These are phyloP conservation scores for Drosophila conformis DNA, from an alignment of 2,888 invertebrate genomes.

Conservation along the genomic window DNA sequence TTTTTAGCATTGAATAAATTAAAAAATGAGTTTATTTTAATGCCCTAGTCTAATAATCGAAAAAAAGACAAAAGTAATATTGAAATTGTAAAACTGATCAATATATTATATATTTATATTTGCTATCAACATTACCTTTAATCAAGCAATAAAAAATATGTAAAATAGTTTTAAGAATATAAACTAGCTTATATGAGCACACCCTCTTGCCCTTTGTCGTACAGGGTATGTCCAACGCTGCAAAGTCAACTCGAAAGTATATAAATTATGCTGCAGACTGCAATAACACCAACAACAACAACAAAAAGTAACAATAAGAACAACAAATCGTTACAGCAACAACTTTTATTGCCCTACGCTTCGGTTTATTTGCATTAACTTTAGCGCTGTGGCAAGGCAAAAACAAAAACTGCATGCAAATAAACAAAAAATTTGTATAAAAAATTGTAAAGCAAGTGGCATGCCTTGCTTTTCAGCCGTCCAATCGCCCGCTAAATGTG, in stretches of 20 bases:
- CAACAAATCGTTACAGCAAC: constrained; percentile 28
- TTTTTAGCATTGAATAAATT: no score
- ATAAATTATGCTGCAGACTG: constrained; percentile 70
- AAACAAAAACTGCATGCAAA: constrained; percentile 30
- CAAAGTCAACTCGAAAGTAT: constrained; percentile 57
- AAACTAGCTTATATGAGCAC: neutral
- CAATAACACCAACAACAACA: constrained; percentile 34
- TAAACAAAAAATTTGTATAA: constrained; percentile 37
- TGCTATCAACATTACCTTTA: neutral
- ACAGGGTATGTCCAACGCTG: constrained; percentile 22
- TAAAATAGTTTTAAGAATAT: neutral
- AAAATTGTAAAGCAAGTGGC: constrained; percentile 23
- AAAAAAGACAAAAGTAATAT: no score
- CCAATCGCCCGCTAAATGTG: constrained; percentile 43
- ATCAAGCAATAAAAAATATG: neutral
- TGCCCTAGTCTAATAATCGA: accelerated
- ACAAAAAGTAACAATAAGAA: constrained; percentile 20
- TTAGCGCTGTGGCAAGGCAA: constrained; percentile 48
- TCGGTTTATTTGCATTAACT: constrained; percentile 74
- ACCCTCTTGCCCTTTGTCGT: neutral
- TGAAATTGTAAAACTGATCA: neutral
- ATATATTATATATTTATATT: neutral
- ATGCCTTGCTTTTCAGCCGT: neutral
- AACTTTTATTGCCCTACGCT: constrained; percentile 66
- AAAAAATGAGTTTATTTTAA: neutral